phyloP scores from a whole-genome alignment of 1,140 invertebrate genomes.

The Drosophila jambulina region DNA sequence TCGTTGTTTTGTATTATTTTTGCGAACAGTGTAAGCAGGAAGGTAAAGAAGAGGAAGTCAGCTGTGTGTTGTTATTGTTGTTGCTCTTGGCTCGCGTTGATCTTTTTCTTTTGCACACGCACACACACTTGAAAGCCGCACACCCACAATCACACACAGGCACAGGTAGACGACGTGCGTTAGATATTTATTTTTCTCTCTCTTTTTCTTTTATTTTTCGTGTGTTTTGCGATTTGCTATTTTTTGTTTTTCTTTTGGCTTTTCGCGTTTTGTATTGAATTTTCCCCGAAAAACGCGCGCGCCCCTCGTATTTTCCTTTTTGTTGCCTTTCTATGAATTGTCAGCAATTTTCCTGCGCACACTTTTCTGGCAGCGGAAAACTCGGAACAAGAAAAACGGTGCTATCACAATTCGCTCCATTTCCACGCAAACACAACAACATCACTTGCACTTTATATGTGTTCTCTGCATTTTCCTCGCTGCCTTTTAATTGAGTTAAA shows the following conservation, averaged over 20 bases:
- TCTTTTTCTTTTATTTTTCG: constrained; percentile 19
- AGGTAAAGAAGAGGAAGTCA: constrained; percentile 35
- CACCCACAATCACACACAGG: constrained; percentile 18
- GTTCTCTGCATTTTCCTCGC: constrained; percentile 29
- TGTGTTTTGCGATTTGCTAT: constrained; percentile 12
- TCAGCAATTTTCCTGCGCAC: constrained; percentile 67
- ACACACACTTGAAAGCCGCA: constrained; percentile 24
- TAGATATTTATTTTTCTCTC: constrained; percentile 38
- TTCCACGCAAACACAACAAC: constrained; percentile 47
- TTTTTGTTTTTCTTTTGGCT: constrained; percentile 53
- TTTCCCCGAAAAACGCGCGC: constrained; percentile 55
- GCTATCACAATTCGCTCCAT: constrained; percentile 60
- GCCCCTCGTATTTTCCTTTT: constrained; percentile 9
- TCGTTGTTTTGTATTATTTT: constrained; percentile 47
- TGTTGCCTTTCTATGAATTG: constrained; percentile 50
- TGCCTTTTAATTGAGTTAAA: constrained; percentile 54
- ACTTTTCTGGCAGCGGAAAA: constrained; percentile 55
- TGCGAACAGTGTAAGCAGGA: constrained; percentile 31
- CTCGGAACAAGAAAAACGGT: constrained; percentile 33
- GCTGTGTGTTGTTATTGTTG: constrained; percentile 41
- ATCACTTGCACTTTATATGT: constrained; percentile 25
- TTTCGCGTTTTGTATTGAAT: constrained; percentile 78
- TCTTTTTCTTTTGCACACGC: constrained; percentile 47
- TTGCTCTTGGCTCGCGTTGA: constrained; percentile 34
- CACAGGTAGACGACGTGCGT: constrained; percentile 50